Evolutionary conservation across 2,113 vertebrate species (phyloP).

Genomic region (Ceyx cyanopectus): DNA sequence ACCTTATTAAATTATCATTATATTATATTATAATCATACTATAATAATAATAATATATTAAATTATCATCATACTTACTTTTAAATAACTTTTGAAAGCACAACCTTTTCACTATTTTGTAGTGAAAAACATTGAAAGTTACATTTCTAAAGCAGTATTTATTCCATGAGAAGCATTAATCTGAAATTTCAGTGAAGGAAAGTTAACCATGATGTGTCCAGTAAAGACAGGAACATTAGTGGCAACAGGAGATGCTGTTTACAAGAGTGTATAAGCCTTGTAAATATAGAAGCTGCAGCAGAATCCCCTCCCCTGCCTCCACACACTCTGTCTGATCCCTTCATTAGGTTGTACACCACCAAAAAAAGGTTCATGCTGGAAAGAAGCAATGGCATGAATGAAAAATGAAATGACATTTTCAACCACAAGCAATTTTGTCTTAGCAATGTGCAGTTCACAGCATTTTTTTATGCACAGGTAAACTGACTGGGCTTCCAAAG

Average conservation of each 20-base stretch:
- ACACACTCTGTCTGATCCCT: neutral
- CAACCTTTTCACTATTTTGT: neutral
- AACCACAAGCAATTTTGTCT: neutral
- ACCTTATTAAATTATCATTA: too few relatives aligned
- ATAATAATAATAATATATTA: too few relatives aligned
- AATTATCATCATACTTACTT: neutral
- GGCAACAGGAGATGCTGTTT: neutral
- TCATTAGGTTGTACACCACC: neutral
- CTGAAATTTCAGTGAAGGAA: neutral
- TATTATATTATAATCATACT: too few relatives aligned
- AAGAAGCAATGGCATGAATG: neutral
- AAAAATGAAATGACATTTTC: neutral
- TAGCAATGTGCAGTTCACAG: neutral
- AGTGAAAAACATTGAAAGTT: neutral
- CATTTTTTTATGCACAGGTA: neutral
- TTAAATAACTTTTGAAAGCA: neutral
- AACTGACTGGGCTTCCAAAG: neutral
- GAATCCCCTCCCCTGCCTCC: neutral
- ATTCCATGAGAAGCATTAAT: neutral
- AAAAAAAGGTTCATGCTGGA: neutral
- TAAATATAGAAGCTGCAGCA: neutral
- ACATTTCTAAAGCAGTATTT: neutral
- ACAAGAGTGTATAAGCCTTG: neutral
- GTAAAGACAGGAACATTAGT: neutral
- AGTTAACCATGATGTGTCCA: neutral